phyloP scores from a whole-genome alignment of 2,113 vertebrate species.

The Sprattus sprattus region DNA sequence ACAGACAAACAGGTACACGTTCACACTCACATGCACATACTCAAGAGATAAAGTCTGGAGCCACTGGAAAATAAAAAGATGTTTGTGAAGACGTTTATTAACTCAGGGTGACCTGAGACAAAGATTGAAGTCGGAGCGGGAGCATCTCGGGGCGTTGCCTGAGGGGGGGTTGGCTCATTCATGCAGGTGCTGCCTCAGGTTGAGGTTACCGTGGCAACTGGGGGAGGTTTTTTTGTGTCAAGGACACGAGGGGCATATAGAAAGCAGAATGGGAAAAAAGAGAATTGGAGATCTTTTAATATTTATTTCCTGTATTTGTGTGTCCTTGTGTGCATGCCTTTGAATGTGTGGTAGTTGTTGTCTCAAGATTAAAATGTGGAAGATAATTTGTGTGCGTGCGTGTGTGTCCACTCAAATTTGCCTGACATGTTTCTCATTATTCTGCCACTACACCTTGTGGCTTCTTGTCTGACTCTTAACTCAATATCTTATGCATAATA shows the following conservation, averaged over 20 bases:
- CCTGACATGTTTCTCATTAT: slow-evolving; percentile 35
- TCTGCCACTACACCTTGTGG: slow-evolving; percentile 16
- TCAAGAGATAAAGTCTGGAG: not conserved
- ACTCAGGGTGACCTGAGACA: not conserved
- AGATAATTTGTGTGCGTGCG: not conserved
- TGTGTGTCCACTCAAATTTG: slow-evolving; percentile 15
- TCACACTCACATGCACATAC: not conserved
- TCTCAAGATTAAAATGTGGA: not conserved
- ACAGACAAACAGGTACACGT: not conserved
- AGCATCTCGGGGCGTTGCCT: not conserved
- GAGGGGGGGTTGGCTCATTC: not conserved
- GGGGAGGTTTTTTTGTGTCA: slow-evolving; percentile 36
- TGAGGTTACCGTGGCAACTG: slow-evolving; percentile 54
- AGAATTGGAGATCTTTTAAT: slow-evolving; percentile 18
- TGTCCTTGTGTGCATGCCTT: not conserved
- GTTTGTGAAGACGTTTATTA: not conserved
- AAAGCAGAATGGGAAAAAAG: slow-evolving; percentile 11
- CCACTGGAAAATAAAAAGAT: not conserved
- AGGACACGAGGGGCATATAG: slow-evolving; percentile 43
- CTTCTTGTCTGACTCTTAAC: slow-evolving; percentile 20
- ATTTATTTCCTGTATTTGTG: not conserved
- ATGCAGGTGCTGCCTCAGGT: slow-evolving; percentile 29
- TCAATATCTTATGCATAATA: slow-evolving; percentile 32
- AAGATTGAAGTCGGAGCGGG: not conserved
- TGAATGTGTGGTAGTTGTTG: not conserved